These are phyloP conservation scores for Desoria tigrina DNA, from an alignment of 2,888 invertebrate species.

Conservation along the genomic window DNA sequence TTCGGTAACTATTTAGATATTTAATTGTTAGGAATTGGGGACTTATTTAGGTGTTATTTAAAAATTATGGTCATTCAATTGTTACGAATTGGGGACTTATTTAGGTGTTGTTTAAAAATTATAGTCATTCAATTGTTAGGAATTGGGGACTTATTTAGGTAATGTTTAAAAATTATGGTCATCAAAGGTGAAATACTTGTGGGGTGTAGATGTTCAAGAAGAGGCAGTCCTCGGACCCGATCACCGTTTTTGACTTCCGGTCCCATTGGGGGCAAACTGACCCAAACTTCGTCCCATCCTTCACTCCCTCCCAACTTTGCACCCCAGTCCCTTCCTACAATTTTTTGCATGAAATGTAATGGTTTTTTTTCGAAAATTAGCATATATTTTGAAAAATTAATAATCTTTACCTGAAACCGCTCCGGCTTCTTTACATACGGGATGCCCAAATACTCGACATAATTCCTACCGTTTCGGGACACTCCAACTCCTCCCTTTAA, in stretches of 20 bases:
- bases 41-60: too few species aligned
- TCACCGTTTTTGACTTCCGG: slow-evolving; percentile 23
- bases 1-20: neutral
- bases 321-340: slow-evolving; percentile 30
- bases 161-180: too few species aligned
- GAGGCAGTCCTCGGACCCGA: slow-evolving; percentile 39
- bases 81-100: too few species aligned
- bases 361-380: too few species aligned
- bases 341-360: too few species aligned
- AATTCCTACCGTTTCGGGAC: slow-evolving; percentile 33
- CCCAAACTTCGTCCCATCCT: slow-evolving; percentile 40
- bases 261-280: slow-evolving; percentile 38
- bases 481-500: slow-evolving; percentile 31
- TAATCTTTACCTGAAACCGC: slow-evolving; percentile 42
- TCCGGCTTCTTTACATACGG: slow-evolving; percentile 39
- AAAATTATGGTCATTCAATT: too few species aligned
- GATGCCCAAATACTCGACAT: slow-evolving; percentile 35
- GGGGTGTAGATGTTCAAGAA: slow-evolving; percentile 34
- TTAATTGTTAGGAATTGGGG: too few species aligned
- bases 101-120: too few species aligned
- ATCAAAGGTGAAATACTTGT: neutral
- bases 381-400: too few species aligned
- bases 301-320: slow-evolving; percentile 35
- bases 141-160: too few species aligned
- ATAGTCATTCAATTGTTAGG: too few species aligned